Evolutionary conservation across 2,888 invertebrate genomes (phyloP).

Genomic region (Dicyrtomina minuta): DNA sequence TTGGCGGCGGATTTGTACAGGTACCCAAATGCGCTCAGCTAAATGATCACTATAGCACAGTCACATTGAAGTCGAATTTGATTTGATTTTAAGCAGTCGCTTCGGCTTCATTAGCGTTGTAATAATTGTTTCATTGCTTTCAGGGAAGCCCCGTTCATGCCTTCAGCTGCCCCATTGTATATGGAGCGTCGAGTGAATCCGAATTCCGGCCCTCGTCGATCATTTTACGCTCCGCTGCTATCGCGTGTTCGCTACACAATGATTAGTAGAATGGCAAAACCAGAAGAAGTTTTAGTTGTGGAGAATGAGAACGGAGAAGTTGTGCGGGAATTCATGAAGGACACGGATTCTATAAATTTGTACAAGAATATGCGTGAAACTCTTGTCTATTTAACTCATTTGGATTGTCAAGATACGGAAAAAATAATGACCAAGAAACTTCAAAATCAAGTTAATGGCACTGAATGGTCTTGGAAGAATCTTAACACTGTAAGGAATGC

Average conservation of each 20-base stretch:
- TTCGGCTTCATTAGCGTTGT: too few relatives aligned
- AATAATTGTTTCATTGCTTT: too few relatives aligned
- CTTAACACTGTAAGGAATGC: slow-evolving; percentile 86
- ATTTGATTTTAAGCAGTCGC: too few relatives aligned
- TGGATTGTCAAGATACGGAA: slow-evolving; percentile 97
- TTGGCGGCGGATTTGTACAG: slow-evolving; percentile 89
- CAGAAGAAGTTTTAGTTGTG: slow-evolving; percentile 98
- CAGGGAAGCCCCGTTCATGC: slow-evolving; percentile 48
- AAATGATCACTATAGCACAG: too few relatives aligned
- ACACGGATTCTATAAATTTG: slow-evolving; percentile 98
- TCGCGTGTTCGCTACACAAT: slow-evolving; percentile 81
- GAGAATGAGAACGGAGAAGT: slow-evolving; percentile 99
- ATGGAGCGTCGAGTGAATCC: slow-evolving; percentile 23
- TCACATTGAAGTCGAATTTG: too few relatives aligned
- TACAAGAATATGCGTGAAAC: slow-evolving; percentile 99
- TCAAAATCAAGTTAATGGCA: slow-evolving; percentile 96
- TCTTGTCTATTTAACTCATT: slow-evolving; percentile 95
- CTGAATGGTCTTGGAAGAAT: slow-evolving; percentile 99
- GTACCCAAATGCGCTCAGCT: slow-evolving; percentile 58
- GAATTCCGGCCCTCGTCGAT: slow-evolving; percentile 60
- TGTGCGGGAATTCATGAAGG: slow-evolving; percentile 99
- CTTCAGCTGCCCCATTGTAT: neutral
- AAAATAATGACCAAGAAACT: slow-evolving; percentile 98
- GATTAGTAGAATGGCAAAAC: slow-evolving; percentile 99
- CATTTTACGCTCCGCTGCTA: slow-evolving; percentile 76